These are phyloP conservation scores for Zoroaster sp. DNA, from an alignment of 53 echinoderm and acorn worm species.

Conservation along the genomic window DNA sequence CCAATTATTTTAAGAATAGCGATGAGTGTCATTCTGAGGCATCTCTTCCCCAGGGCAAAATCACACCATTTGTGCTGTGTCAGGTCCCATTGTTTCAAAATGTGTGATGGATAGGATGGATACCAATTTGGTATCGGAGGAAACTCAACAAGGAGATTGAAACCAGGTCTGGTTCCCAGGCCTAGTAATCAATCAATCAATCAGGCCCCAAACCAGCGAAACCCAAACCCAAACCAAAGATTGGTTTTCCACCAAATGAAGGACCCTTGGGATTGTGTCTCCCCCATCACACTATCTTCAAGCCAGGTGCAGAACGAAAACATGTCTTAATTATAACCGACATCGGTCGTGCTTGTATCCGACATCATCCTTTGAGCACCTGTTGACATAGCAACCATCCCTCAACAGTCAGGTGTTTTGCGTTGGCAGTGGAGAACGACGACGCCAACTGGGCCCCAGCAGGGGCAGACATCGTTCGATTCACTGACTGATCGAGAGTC, in stretches of 20 bases:
- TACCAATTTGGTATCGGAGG: not conserved
- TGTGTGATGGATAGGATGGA: not conserved
- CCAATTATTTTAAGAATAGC: not conserved
- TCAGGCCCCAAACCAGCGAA: not conserved
- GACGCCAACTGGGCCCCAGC: not conserved
- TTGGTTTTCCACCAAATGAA: not conserved
- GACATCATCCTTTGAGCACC: constrained; percentile 12
- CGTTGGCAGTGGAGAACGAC: constrained; percentile 1
- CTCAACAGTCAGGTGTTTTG: constrained; percentile 40
- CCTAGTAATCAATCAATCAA: not conserved
- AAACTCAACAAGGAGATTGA: not conserved
- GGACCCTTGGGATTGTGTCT: not conserved
- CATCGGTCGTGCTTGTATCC: not conserved
- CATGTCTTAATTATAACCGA: not conserved
- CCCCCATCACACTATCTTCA: not conserved
- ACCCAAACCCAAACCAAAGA: not conserved
- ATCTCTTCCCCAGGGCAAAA: not conserved
- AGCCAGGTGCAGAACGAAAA: not conserved
- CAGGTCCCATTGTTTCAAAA: not conserved
- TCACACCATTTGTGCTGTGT: not conserved
- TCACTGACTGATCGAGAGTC: not conserved
- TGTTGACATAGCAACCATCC: constrained; percentile 51
- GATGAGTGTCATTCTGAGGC: not conserved
- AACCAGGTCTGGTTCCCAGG: not conserved
- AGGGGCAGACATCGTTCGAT: not conserved